These are phyloP conservation scores for Brachypteracias leptosomus DNA, from an alignment of 2,113 vertebrate genomes.

Conservation along the genomic window DNA sequence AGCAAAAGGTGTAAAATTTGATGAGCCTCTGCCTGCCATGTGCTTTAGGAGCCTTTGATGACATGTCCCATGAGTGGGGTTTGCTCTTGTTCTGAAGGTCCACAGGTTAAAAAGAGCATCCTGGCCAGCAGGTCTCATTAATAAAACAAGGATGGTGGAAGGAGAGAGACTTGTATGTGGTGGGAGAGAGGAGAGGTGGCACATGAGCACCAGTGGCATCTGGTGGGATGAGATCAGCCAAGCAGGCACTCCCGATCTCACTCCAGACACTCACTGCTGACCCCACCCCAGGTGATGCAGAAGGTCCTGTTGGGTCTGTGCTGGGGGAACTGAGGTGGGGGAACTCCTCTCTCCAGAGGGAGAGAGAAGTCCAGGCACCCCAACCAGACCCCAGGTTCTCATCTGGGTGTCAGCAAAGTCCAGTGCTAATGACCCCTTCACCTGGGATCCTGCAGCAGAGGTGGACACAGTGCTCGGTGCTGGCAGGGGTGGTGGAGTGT, in stretches of 20 bases:
- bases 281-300: not conserved
- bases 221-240: not conserved
- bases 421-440: not conserved
- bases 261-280: not conserved
- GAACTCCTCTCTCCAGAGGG: too few species aligned
- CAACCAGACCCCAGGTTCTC: not conserved
- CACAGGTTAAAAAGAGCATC: not conserved
- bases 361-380: not conserved
- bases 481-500: not conserved
- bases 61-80: not conserved
- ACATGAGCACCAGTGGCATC: rapidly evolving
- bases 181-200: not conserved
- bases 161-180: not conserved
- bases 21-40: not conserved
- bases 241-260: not conserved
- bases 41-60: not conserved
- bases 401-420: not conserved
- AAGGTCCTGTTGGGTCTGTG: not conserved
- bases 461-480: not conserved
- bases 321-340: not conserved
- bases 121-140: not conserved
- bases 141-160: not conserved
- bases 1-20: not conserved
- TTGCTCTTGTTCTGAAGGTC: not conserved
- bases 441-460: not conserved